Conservation (phyloP, 2,113 vertebrate genomes). For the Sminthopsis crassicaudata region DNA sequence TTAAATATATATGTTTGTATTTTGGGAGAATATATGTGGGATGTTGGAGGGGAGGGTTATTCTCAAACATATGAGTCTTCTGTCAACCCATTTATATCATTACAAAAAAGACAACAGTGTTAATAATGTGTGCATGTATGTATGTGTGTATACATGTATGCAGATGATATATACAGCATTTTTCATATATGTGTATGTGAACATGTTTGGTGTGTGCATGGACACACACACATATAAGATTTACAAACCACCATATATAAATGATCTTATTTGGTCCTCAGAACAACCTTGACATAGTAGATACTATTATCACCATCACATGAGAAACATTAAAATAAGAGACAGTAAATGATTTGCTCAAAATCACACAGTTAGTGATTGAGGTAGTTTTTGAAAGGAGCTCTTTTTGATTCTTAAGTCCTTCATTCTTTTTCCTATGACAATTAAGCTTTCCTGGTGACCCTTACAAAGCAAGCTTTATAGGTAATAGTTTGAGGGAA, state of each 20-base stretch:
- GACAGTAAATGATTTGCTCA: background rate
- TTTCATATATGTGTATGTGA: too few relatives aligned
- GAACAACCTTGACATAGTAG: background rate
- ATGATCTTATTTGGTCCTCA: background rate
- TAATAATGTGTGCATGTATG: background rate
- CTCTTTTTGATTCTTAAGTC: background rate
- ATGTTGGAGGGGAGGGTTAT: background rate
- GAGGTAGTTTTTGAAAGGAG: background rate
- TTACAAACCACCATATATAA: background rate
- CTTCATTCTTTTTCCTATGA: background rate
- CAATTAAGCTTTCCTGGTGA: background rate
- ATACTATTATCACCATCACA: background rate
- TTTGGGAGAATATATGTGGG: background rate
- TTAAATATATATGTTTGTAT: background rate
- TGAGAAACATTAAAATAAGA: background rate
- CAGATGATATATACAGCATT: too few relatives aligned
- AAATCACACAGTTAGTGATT: background rate
- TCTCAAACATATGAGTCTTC: background rate
- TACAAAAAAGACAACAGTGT: background rate
- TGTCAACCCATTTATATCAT: background rate
- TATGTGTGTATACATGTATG: background rate
- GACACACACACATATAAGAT: too few relatives aligned
- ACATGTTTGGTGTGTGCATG: too few relatives aligned
- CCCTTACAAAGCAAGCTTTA: background rate
- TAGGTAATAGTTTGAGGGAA: background rate